These are phyloP conservation scores for Haliclystus octoradiatus DNA, from an alignment of 30 jellyfish, hydroid and myxozoan species.

Conservation along the genomic window DNA sequence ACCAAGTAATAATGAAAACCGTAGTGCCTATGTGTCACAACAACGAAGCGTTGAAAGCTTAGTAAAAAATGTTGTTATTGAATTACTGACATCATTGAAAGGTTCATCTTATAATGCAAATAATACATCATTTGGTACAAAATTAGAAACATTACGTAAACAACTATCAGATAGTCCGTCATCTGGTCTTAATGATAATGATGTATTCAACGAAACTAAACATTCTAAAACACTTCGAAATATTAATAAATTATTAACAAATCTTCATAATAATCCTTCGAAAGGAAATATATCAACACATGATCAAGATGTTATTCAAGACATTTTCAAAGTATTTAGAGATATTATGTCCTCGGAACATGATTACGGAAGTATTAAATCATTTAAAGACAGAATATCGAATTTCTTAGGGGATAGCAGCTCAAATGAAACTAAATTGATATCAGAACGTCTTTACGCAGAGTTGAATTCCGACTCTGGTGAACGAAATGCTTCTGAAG, in stretches of 20 bases:
- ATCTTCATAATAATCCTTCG: not conserved
- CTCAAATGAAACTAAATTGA: conserved; percentile 62
- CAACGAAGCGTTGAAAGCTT: conserved; percentile 62
- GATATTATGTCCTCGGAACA: conserved; percentile 67
- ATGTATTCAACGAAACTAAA: not conserved
- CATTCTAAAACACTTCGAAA: not conserved
- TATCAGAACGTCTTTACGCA: conserved; percentile 54
- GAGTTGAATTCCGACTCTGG: conserved; percentile 59
- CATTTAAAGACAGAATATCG: conserved; percentile 63
- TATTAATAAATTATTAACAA: no score
- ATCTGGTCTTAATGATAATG: not conserved
- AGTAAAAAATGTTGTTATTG: conserved; percentile 73
- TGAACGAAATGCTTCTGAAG: conserved; percentile 45
- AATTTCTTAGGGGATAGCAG: conserved; percentile 56
- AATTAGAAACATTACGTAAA: not conserved
- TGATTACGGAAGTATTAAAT: conserved; percentile 40
- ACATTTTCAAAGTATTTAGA: conserved; percentile 73
- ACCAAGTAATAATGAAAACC: no score
- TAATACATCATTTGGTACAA: not conserved
- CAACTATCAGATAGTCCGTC: not conserved
- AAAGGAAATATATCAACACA: not conserved
- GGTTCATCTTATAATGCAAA: no score
- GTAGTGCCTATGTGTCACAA: conserved; percentile 22
- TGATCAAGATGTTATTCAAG: conserved; percentile 70
- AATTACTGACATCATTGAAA: conserved; percentile 45